These are phyloP conservation scores for Argyra leucocephala DNA, from an alignment of 2,888 invertebrate genomes.

Conservation along the genomic window DNA sequence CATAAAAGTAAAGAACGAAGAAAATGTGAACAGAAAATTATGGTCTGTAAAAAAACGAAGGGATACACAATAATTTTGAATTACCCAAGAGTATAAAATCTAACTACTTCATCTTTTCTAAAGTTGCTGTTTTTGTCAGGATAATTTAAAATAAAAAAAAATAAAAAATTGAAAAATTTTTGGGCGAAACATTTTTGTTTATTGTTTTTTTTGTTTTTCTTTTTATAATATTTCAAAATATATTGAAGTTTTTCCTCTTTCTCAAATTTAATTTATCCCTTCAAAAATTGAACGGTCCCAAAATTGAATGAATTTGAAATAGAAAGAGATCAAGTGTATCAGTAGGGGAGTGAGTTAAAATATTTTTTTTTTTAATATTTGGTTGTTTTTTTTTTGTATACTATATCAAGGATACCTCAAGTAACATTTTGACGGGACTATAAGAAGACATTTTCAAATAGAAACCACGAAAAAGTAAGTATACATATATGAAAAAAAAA, in stretches of 20 bases:
- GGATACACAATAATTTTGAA: neutral
- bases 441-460: neutral
- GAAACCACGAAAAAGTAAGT: neutral
- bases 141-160: neutral
- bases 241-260: neutral
- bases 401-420: too few relatives aligned
- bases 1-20: neutral
- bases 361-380: neutral
- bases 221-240: conserved; percentile 1
- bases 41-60: neutral
- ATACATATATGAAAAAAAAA: neutral
- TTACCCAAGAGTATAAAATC: neutral
- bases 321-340: neutral
- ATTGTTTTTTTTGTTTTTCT: neutral
- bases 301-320: neutral
- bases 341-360: neutral
- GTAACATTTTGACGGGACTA: neutral
- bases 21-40: neutral
- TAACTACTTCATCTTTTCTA: neutral
- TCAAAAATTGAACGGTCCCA: neutral
- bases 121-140: neutral
- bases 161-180: neutral
- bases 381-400: too few relatives aligned
- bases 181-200: neutral
- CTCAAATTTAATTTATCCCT: neutral